These are phyloP conservation scores for Ornithoptera alexandrae DNA, from an alignment of 2,888 invertebrate species.

Conservation along the genomic window DNA sequence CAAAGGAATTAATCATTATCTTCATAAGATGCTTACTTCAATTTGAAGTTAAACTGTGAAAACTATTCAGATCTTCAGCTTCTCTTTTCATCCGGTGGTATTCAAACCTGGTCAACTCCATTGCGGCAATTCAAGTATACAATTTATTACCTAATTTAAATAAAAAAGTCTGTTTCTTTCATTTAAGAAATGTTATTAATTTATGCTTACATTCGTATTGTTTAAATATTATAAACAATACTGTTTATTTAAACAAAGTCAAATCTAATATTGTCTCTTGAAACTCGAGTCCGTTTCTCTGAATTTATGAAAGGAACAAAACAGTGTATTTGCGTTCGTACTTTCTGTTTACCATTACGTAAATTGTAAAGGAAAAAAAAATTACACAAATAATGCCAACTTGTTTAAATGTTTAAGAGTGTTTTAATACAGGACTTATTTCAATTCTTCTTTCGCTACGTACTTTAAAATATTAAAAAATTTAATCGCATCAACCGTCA, in stretches of 20 bases:
- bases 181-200: not conserved
- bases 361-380: not conserved
- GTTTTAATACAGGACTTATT: not conserved
- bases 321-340: not conserved
- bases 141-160: not conserved
- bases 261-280: not conserved
- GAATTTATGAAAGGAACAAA: slow-evolving; percentile 2
- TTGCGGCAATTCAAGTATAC: too few species aligned
- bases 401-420: not conserved
- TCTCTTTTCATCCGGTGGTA: too few species aligned
- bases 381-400: not conserved
- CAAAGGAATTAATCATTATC: too few species aligned
- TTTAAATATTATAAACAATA: not conserved
- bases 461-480: not conserved
- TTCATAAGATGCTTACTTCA: too few species aligned
- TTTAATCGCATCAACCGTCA: too few species aligned
- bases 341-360: not conserved
- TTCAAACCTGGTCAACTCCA: too few species aligned
- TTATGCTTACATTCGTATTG: not conserved
- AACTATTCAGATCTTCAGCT: too few species aligned
- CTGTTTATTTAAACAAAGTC: not conserved
- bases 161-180: not conserved
- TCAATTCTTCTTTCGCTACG: not conserved
- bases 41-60: too few species aligned
- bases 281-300: not conserved